Evolutionary conservation across 2,888 invertebrate genomes (phyloP).

Genomic region (Monopis laevigella): DNA sequence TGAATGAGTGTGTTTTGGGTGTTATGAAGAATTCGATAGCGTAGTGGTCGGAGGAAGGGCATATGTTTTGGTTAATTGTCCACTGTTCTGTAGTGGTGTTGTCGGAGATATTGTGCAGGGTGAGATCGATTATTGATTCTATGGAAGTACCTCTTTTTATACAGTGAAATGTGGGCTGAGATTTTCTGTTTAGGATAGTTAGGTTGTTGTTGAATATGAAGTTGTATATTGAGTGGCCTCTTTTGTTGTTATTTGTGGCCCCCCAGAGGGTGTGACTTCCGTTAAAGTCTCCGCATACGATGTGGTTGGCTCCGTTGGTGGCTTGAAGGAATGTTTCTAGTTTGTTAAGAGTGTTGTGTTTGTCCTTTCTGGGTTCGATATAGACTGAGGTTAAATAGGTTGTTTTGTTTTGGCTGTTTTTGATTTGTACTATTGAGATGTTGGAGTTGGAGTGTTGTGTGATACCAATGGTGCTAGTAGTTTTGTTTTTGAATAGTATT

Average conservation of each 20-base stretch:
- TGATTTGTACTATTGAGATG: too few relatives aligned
- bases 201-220: slow-evolving; percentile 13
- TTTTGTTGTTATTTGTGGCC: slow-evolving; percentile 12
- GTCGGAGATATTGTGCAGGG: not conserved
- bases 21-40: slow-evolving; percentile 14
- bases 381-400: too few relatives aligned
- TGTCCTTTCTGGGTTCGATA: not conserved
- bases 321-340: not conserved
- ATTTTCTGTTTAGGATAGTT: slow-evolving; percentile 15
- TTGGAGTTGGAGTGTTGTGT: too few relatives aligned
- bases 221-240: slow-evolving; percentile 12
- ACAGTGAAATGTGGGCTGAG: slow-evolving; percentile 15
- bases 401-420: too few relatives aligned
- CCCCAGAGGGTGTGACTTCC: slow-evolving; percentile 23
- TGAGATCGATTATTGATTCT: slow-evolving; percentile 17
- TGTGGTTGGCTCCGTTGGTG: not conserved
- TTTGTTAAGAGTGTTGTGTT: not conserved
- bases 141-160: slow-evolving; percentile 10
- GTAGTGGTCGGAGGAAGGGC: slow-evolving; percentile 14
- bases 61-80: slow-evolving; percentile 13
- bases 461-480: too few relatives aligned
- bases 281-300: slow-evolving; percentile 22
- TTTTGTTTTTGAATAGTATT: too few relatives aligned
- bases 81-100: slow-evolving; percentile 9
- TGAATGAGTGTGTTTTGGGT: not conserved